Evolutionary conservation across 2,113 vertebrate species (phyloP), one percentile per base, ranked within the genome.

Genomic region (Eulemur macaco): DNA sequence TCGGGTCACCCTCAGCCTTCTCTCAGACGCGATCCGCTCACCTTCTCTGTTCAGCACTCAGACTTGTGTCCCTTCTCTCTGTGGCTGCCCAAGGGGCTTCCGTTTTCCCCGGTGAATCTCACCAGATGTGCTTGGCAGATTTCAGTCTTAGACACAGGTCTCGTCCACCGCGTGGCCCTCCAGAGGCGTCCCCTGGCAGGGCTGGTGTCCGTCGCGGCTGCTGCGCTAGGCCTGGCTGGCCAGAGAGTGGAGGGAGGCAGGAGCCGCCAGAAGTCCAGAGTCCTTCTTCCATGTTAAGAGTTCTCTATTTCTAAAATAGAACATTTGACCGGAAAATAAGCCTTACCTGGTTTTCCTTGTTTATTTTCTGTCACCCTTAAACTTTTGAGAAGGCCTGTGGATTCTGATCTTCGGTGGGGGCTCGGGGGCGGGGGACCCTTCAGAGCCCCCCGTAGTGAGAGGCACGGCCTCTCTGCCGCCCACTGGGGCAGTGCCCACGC

Each of bases 381-480:
- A 23, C 17, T 18, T 60, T 29, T 27, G 47, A 71, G 42, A 86
- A 92, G 77, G 60, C 64, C 69, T 5, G 1, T 18, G 39, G 74
- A 4, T 5, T 34, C 64, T 1, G 1, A 18, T 29, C 63, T 84
- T 39, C 8, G 23, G 18, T 25, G 3, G n/a, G 0, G 31, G 47
- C 0, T 0, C 1, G 37, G 10, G 6, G 2, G 15, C 1, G 23
- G 4, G n/a, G 1, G 39, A 3, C 0, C 20, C 54, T 17, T 84
- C 47, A 37, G 37, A 71, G 11, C 0, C 9, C 6, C 77, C 13
- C 0, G 0, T 0, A 9, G 20, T 20, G 25, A 66, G 47, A 68
- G 42, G 45, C 1, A 1, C 54, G 1, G 1, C 20, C 27, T 13
- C 6, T n/a, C 17, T 34, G 18, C 3, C 17, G 13, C 1, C 20